These are phyloP conservation scores for Ptilonorhynchus violaceus DNA, from an alignment of 2,113 vertebrate species.

Conservation along the genomic window DNA sequence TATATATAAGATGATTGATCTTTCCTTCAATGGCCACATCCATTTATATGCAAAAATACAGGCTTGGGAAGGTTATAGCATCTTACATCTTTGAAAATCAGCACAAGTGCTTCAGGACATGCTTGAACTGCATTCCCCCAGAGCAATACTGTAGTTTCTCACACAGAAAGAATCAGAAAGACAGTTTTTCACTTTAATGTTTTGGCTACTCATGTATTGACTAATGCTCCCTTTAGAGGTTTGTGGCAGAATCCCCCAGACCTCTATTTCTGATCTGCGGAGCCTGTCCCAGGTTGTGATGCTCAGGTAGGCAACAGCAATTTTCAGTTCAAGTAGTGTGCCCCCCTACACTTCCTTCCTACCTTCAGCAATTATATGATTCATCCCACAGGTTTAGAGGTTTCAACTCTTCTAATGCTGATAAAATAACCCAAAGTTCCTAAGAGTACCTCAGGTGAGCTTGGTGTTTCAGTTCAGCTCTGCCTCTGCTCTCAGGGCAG, in stretches of 20 bases:
- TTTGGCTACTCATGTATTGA: background rate
- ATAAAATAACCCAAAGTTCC: too few relatives aligned
- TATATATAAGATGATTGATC: background rate
- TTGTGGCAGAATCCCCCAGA: background rate
- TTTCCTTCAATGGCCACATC: background rate
- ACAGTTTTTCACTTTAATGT: background rate
- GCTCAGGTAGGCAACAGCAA: background rate
- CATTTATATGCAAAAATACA: background rate
- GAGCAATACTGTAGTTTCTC: background rate
- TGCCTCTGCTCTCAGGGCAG: background rate
- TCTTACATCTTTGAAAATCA: background rate
- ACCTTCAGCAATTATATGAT: background rate
- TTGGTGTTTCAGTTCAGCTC: fast-evolving
- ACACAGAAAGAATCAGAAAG: background rate
- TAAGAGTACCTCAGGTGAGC: background rate
- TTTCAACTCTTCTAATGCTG: background rate
- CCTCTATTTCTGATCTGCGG: background rate
- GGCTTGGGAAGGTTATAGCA: background rate
- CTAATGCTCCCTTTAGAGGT: background rate
- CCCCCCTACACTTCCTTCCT: background rate
- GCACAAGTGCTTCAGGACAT: background rate
- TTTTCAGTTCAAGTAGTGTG: background rate
- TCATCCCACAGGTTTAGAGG: background rate
- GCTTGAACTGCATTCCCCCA: background rate
- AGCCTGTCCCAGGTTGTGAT: background rate